Conservation (phyloP, 2,888 invertebrate genomes). For the Dasysyrphus tricinctus region DNA sequence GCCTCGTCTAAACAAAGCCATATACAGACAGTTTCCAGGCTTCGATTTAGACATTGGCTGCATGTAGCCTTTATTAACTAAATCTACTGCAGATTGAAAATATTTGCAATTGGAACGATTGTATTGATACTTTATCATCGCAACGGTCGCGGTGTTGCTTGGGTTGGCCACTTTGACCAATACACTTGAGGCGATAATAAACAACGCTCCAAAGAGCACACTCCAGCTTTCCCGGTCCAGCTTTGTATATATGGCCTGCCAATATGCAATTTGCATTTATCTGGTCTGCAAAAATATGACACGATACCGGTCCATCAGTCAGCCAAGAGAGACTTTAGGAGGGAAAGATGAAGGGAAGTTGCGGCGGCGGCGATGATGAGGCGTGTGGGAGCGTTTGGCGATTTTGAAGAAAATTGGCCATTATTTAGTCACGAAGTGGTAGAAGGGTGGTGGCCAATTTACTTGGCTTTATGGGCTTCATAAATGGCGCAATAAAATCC, state of each 20-base stretch:
- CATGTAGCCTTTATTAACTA: constrained; percentile 12
- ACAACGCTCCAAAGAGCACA: constrained; percentile 36
- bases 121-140: constrained; percentile 49
- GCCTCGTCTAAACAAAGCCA: background rate
- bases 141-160: background rate
- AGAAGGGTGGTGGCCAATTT: constrained; percentile 58
- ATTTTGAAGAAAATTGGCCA: constrained; percentile 56
- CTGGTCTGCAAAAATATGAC: constrained; percentile 31
- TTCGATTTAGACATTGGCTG: constrained; percentile 61
- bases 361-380: background rate
- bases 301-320: constrained; percentile 63
- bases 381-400: constrained; percentile 22
- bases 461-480: constrained; percentile 43
- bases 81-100: constrained; percentile 58
- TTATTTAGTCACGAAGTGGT: constrained; percentile 65
- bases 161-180: constrained; percentile 21
- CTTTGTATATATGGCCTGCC: background rate
- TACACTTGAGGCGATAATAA: constrained; percentile 60
- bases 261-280: constrained; percentile 59
- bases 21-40: background rate
- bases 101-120: constrained; percentile 40
- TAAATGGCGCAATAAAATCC: constrained; percentile 69
- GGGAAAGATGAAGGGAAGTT: background rate
- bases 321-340: constrained; percentile 32
- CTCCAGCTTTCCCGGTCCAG: constrained; percentile 29